These are phyloP conservation scores for Pheosia gnoma DNA, from an alignment of 2,888 invertebrate genomes.

Conservation along the genomic window DNA sequence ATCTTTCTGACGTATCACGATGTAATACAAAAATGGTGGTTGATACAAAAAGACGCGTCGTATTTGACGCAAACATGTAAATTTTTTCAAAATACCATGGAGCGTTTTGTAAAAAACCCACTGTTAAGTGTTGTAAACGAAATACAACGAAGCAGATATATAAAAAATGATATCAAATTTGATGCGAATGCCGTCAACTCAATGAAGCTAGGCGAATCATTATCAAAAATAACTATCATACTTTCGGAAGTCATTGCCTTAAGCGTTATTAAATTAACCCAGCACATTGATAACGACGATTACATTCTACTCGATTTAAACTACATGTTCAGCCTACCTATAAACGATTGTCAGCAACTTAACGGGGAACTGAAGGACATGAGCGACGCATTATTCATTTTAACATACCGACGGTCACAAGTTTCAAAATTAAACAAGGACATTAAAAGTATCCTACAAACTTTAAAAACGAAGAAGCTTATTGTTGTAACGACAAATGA, in stretches of 20 bases:
- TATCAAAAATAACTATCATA: neutral
- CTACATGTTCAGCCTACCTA: neutral
- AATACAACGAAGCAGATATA: neutral
- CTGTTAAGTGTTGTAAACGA: neutral
- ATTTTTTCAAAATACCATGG: conserved; percentile 4
- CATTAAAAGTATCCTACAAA: neutral
- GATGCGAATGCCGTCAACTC: neutral
- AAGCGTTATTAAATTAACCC: neutral
- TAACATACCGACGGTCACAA: neutral
- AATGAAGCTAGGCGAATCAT: neutral
- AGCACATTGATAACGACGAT: neutral
- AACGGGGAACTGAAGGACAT: neutral
- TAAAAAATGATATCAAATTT: neutral
- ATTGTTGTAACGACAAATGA: neutral
- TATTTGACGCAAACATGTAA: conserved; percentile 6
- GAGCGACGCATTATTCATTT: neutral
- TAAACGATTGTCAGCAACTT: neutral
- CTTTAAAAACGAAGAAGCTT: neutral
- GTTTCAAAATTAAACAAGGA: conserved; percentile 3
- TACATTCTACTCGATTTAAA: neutral
- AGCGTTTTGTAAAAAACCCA: neutral
- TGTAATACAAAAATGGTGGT: conserved; percentile 18
- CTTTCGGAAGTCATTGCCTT: neutral
- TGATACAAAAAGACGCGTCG: conserved; percentile 5
- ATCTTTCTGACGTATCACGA: conserved; percentile 13